Percentiles rank a stretch among this genome's conserved stretches.
These are phyloP conservation scores for Aviceda subcristata DNA, from an alignment of 2,113 vertebrate genomes.

Conservation along the genomic window DNA sequence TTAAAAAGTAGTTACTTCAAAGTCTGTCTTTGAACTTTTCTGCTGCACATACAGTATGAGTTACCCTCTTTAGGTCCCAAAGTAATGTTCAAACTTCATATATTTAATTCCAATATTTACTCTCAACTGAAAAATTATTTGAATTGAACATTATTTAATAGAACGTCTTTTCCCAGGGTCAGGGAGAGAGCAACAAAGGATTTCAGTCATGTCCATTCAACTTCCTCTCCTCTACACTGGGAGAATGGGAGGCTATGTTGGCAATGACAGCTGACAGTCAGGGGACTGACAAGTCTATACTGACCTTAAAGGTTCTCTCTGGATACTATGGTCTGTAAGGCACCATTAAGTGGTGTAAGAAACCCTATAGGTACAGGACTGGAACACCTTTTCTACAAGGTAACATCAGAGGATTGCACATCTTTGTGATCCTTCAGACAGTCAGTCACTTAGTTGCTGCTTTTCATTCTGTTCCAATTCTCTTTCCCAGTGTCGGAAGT, in stretches of 20 bases:
- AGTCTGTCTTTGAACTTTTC: neutral
- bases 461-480: neutral
- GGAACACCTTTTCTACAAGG: neutral
- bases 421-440: neutral
- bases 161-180: neutral
- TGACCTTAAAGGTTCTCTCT: neutral
- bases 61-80: neutral
- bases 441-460: neutral
- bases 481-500: neutral
- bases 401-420: neutral
- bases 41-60: neutral
- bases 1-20: neutral
- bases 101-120: neutral
- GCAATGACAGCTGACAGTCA: neutral
- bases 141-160: neutral
- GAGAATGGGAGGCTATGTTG: neutral
- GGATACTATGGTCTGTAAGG: neutral
- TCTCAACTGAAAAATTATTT: neutral
- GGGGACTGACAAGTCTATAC: neutral
- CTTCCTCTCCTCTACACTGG: neutral
- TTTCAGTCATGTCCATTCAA: neutral
- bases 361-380: neutral
- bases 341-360: neutral
- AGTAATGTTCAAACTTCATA: neutral
- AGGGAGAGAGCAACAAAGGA: neutral